Conservation (phyloP, 2,797 vertebrate species). For the Hafferia zeledoni region DNA sequence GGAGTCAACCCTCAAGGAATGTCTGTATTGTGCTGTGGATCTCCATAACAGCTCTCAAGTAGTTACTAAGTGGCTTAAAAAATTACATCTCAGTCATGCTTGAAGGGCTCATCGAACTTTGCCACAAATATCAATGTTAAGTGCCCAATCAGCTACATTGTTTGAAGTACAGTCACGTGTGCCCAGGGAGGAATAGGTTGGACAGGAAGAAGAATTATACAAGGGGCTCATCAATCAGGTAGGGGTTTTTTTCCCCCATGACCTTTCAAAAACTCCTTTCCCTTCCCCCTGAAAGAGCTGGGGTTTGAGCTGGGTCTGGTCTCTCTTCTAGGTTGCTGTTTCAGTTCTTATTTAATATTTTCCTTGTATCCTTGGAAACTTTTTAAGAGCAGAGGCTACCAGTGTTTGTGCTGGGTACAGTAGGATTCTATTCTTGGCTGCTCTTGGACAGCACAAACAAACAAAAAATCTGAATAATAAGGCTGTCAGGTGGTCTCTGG, state of each 20-base stretch:
- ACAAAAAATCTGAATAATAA: background rate
- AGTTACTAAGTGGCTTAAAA: slow-evolving; percentile 69
- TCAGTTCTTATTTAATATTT: background rate
- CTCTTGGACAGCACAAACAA: background rate
- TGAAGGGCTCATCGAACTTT: slow-evolving; percentile 61
- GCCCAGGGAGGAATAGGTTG: slow-evolving; percentile 12
- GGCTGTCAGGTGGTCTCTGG: background rate
- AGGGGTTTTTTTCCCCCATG: background rate
- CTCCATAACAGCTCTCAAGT: slow-evolving; percentile 58
- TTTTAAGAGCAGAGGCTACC: background rate
- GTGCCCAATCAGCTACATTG: slow-evolving; percentile 62
- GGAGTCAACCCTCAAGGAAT: slow-evolving; percentile 59
- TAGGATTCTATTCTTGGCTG: background rate
- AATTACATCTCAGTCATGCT: slow-evolving; percentile 64
- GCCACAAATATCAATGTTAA: slow-evolving; percentile 66
- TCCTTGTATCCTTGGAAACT: background rate
- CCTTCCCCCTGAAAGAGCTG: background rate
- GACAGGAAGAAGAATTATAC: slow-evolving; percentile 30
- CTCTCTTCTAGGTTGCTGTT: background rate
- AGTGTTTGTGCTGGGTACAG: background rate
- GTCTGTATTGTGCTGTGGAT: slow-evolving; percentile 55
- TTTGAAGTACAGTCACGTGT: slow-evolving; percentile 56
- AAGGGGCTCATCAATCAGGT: slow-evolving; percentile 35
- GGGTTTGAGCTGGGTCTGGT: background rate
- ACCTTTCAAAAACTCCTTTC: slow-evolving; percentile 32